These are phyloP conservation scores for Meganola albula DNA, from an alignment of 2,888 invertebrate genomes.

Conservation along the genomic window DNA sequence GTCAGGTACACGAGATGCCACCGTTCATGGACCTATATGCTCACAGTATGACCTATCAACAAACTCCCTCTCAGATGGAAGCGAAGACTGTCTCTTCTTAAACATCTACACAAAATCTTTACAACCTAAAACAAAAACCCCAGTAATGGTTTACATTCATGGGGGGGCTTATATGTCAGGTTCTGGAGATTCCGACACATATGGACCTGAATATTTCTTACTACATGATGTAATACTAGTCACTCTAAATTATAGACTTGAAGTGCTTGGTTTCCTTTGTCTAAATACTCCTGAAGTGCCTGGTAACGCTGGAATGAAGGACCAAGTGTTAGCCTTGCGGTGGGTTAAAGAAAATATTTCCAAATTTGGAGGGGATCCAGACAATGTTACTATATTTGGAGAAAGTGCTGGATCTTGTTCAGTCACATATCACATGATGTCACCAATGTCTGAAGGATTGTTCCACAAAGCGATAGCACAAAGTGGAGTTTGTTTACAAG, in stretches of 20 bases:
- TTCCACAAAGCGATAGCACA: conserved; percentile 59
- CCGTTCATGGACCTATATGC: conserved; percentile 48
- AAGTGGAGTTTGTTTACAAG: conserved; percentile 50
- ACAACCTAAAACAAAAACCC: conserved; percentile 30
- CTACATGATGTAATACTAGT: conserved; percentile 57
- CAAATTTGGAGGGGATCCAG: conserved; percentile 49
- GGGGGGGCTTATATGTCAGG: conserved; percentile 58
- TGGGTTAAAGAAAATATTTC: conserved; percentile 52
- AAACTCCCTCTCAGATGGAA: conserved; percentile 34
- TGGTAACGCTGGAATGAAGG: conserved; percentile 60
- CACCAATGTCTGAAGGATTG: conserved; percentile 55
- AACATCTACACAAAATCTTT: conserved; percentile 50
- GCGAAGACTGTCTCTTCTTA: conserved; percentile 52
- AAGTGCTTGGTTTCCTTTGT: conserved; percentile 40
- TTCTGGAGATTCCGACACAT: conserved; percentile 44
- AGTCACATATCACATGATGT: conserved; percentile 55
- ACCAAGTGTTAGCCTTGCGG: conserved; percentile 48
- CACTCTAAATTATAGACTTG: conserved; percentile 60
- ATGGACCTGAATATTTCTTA: conserved; percentile 55
- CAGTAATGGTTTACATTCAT: conserved; percentile 64
- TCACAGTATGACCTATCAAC: conserved; percentile 46
- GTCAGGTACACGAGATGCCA: conserved; percentile 48
- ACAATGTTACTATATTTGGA: conserved; percentile 58
- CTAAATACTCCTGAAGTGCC: conserved; percentile 47
- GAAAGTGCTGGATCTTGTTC: conserved; percentile 59